Evolutionary conservation across 2,888 invertebrate species (phyloP).

Genomic region (Leptinotarsa peninsularis): DNA sequence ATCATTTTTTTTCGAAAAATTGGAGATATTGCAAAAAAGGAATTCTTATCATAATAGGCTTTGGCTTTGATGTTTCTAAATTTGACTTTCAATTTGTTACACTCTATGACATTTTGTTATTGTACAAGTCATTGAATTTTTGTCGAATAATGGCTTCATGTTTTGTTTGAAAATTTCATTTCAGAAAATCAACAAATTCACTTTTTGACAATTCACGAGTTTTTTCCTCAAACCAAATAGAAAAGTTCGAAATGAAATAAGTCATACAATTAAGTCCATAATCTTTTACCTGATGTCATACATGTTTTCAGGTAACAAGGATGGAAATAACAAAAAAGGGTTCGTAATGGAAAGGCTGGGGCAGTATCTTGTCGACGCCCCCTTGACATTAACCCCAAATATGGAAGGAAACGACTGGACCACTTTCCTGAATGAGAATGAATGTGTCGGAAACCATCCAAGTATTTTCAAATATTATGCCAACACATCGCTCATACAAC

Average conservation of each 20-base stretch:
- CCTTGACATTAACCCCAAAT: conserved; percentile 78
- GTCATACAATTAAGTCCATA: neutral
- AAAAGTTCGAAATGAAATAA: neutral
- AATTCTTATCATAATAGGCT: too few relatives aligned
- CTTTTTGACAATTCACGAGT: too few relatives aligned
- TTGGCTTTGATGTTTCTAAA: too few relatives aligned
- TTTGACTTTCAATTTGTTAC: too few relatives aligned
- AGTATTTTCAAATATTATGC: conserved; percentile 81
- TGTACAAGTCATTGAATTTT: too few relatives aligned
- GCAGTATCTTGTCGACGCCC: conserved; percentile 86
- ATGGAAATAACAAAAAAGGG: conserved; percentile 54
- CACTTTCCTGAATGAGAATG: conserved; percentile 79
- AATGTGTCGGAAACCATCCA: conserved; percentile 77
- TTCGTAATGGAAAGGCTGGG: conserved; percentile 92
- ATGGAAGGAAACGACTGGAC: conserved; percentile 83
- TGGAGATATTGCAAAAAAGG: too few relatives aligned
- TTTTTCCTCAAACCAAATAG: too few relatives aligned
- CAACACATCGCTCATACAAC: conserved; percentile 84
- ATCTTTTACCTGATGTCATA: neutral
- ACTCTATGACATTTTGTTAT: too few relatives aligned
- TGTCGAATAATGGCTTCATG: too few relatives aligned
- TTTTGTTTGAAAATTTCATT: too few relatives aligned
- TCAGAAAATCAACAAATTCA: too few relatives aligned
- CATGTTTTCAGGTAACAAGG: conserved; percentile 37
- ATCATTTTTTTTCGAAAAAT: too few relatives aligned